Evolutionary conservation across 1,140 invertebrate genomes (phyloP).

Genomic region (Eufriesea mexicana): DNA sequence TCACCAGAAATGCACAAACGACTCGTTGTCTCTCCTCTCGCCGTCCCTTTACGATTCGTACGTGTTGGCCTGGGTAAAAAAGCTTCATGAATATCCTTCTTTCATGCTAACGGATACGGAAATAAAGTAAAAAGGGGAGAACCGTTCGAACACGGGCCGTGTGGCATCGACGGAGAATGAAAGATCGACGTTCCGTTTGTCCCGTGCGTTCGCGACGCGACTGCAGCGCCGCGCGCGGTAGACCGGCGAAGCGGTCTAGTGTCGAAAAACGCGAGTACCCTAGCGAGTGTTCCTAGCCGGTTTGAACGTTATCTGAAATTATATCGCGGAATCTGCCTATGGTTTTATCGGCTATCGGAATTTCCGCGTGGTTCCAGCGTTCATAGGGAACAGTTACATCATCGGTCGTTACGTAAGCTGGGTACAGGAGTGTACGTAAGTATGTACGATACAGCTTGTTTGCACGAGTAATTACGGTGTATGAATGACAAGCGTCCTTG

Average conservation of each 20-base stretch:
- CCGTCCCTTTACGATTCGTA: conserved; percentile 44
- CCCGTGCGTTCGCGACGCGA: neutral
- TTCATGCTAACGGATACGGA: conserved; percentile 65
- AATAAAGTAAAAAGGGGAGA: conserved; percentile 59
- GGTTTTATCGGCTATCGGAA: neutral
- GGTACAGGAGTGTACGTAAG: neutral
- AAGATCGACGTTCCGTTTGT: conserved; percentile 39
- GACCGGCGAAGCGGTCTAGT: neutral
- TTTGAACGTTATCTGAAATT: neutral
- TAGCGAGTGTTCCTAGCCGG: neutral
- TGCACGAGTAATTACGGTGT: neutral
- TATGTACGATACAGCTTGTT: neutral
- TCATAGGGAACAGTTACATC: neutral
- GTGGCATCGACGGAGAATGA: conserved; percentile 24
- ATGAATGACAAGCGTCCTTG: conserved; percentile 1
- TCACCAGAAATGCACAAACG: conserved; percentile 60
- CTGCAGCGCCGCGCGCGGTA: neutral
- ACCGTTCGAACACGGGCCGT: conserved; percentile 24
- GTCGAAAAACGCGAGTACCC: neutral
- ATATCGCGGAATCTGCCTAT: neutral
- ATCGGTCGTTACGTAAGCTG: neutral
- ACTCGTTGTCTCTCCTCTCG: conserved; percentile 60
- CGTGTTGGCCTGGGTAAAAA: conserved; percentile 50
- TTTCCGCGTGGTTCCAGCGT: neutral
- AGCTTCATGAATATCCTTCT: conserved; percentile 66